Percentiles rank a stretch among this genome's conserved stretches.
These are phyloP conservation scores for Psephotus haematonotus DNA, from an alignment of 2,113 vertebrate genomes.

Conservation along the genomic window DNA sequence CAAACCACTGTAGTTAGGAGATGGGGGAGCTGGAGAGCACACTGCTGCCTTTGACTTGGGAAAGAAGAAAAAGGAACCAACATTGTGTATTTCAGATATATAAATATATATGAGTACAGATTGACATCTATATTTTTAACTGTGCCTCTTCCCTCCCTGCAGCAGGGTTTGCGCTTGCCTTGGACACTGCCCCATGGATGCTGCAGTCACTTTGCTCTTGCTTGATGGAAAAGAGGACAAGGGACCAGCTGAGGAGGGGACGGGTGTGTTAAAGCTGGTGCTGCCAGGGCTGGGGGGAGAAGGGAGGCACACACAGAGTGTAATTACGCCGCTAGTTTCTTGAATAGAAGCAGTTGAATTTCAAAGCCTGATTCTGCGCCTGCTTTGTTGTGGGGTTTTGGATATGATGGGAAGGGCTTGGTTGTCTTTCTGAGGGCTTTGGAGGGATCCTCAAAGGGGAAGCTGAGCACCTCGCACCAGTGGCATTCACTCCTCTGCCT, in stretches of 20 bases:
- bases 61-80: not conserved
- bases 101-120: slow-evolving; percentile 19
- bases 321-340: not conserved
- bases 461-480: accelerated
- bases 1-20: not conserved
- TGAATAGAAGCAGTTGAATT: slow-evolving; percentile 45
- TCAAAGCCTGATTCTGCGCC: not conserved
- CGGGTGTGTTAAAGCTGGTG: slow-evolving; percentile 2
- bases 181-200: slow-evolving; percentile 28
- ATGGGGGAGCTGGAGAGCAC: slow-evolving; percentile 25
- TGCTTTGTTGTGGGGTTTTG: not conserved
- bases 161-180: not conserved
- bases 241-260: slow-evolving; percentile 25
- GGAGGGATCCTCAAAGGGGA: not conserved
- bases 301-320: not conserved
- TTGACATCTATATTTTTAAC: slow-evolving; percentile 72
- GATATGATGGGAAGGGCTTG: accelerated
- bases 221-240: slow-evolving; percentile 43
- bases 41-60: slow-evolving; percentile 47
- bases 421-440: accelerated
- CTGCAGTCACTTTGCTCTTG: slow-evolving; percentile 47
- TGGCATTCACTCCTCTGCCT: not conserved
- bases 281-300: not conserved
- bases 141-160: not conserved
- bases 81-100: slow-evolving; percentile 61